A percentile compares a stretch with the other conserved stretches of the same genome.
Conservation (phyloP, 2,888 invertebrate species). For the Tiphia femorata region DNA sequence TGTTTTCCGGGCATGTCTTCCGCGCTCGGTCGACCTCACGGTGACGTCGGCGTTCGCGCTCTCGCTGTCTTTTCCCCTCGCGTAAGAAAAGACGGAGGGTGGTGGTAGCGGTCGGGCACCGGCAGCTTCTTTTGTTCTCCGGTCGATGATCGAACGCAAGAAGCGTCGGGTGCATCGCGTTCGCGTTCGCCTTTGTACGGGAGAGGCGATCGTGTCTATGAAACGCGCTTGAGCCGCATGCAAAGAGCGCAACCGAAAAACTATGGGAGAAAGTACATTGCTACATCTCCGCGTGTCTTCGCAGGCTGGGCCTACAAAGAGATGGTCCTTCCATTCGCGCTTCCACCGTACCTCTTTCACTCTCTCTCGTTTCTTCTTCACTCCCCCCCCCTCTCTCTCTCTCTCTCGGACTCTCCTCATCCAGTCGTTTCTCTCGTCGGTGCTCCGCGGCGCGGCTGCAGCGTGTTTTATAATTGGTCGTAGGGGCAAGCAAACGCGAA, state of each 20-base stretch:
- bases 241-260: conserved; percentile 43
- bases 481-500: conserved; percentile 7
- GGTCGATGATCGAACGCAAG: conserved; percentile 39
- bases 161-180: too few species aligned
- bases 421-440: conserved; percentile 9
- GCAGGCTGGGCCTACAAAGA: neutral
- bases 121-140: conserved; percentile 44
- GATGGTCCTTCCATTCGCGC: conserved; percentile 13
- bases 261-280: conserved; percentile 51
- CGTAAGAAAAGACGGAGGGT: neutral
- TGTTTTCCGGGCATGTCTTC: too few species aligned
- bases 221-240: conserved; percentile 8
- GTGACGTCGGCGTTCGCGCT: neutral
- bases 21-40: too few species aligned
- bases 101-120: conserved; percentile 19
- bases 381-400: conserved; percentile 17
- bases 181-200: too few species aligned
- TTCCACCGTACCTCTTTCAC: conserved; percentile 31
- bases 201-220: too few species aligned
- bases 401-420: conserved; percentile 3
- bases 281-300: conserved; percentile 37
- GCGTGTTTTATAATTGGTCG: conserved; percentile 10
- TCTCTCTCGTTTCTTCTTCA: conserved; percentile 9
- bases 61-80: neutral
- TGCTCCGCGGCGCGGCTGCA: neutral